A percentile compares a stretch with the other conserved stretches of the same genome.
Evolutionary conservation across 2,113 vertebrate genomes (phyloP).

Genomic region (Lepisosteus oculatus): DNA sequence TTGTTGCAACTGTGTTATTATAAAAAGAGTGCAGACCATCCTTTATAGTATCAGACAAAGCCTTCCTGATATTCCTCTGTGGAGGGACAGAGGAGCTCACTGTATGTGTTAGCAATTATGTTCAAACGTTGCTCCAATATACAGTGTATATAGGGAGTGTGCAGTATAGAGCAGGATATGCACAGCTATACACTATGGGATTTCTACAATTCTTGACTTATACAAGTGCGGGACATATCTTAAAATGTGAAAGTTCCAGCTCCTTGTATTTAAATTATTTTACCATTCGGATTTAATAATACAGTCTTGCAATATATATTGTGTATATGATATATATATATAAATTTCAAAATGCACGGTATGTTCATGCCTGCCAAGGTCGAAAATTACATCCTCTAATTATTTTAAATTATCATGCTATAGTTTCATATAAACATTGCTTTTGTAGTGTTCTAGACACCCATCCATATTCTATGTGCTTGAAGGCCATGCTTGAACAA

Average conservation of each 20-base stretch:
- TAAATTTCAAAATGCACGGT: conserved; percentile 29
- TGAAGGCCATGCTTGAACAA: conserved; percentile 65
- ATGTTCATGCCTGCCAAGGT: conserved; percentile 9
- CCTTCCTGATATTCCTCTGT: too few species aligned
- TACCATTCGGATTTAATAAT: neutral
- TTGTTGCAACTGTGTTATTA: too few species aligned
- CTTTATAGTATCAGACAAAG: too few species aligned
- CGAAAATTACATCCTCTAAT: conserved; percentile 31
- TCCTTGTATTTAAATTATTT: conserved; percentile 10
- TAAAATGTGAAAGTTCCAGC: conserved; percentile 27
- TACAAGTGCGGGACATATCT: too few species aligned
- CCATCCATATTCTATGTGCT: conserved; percentile 59
- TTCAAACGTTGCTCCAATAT: too few species aligned
- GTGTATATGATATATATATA: neutral
- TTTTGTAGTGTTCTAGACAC: conserved; percentile 28
- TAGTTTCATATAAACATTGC: conserved; percentile 35
- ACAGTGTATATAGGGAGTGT: too few species aligned
- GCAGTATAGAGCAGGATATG: too few species aligned
- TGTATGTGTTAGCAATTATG: too few species aligned
- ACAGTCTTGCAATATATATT: neutral
- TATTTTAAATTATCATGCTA: conserved; percentile 9
- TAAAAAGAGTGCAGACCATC: too few species aligned
- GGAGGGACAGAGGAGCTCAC: too few species aligned
- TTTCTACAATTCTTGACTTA: too few species aligned
- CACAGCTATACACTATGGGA: too few species aligned